Base-by-base conservation (phyloP, 1,140 invertebrate species). In the Plectus sambesii region DNA sequence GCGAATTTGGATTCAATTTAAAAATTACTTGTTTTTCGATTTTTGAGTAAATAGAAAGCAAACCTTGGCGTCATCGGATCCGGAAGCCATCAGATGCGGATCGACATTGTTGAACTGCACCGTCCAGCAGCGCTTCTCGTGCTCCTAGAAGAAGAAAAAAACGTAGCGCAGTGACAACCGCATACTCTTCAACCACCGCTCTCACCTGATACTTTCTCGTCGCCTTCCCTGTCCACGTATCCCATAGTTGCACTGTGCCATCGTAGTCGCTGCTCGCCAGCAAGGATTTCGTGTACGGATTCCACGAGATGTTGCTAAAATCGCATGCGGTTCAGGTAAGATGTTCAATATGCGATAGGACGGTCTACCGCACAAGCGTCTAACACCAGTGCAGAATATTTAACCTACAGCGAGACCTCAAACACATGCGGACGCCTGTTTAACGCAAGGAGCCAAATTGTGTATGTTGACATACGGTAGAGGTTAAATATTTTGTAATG, bases 41-140 rank as follows among this genome's bases (percentile, higher is more conserved):
- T n/a, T n/a, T n/a, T n/a, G n/a, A n/a, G 23, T 53, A 41, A 51
- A 22, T 33, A 51, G 0, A n/a, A n/a, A n/a, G n/a, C n/a, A n/a
- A 73, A 74, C 75, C 68, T 84, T 79, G 8, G 85, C 82, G 73
- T 96, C 89, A 74, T 96, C 89, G 0, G 86, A 90, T 5, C 87
- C 89, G 1, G 85, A 90, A 3, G 88, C 88, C 47, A 96, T 80
- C 8, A 94, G 69, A 45, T 86, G 77, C 2, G 87, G 85, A 70
- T 94, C 87, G 33, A 87, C 81, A 51, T 82, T 79, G 69, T 92
- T 94, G 68, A 93, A 94, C 73, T 94, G 87, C 6, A 96, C 87
- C 56, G 84, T 87, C 89, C 89, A 96, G 69, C 87, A 90, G 42
- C 88, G 74, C 69, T 92, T 93, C 69, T 94, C 87, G 71, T 94